A percentile compares a stretch with the other conserved stretches of the same genome.
Conservation (phyloP, 2,888 invertebrate genomes). For the Sarcophaga rosellei region DNA sequence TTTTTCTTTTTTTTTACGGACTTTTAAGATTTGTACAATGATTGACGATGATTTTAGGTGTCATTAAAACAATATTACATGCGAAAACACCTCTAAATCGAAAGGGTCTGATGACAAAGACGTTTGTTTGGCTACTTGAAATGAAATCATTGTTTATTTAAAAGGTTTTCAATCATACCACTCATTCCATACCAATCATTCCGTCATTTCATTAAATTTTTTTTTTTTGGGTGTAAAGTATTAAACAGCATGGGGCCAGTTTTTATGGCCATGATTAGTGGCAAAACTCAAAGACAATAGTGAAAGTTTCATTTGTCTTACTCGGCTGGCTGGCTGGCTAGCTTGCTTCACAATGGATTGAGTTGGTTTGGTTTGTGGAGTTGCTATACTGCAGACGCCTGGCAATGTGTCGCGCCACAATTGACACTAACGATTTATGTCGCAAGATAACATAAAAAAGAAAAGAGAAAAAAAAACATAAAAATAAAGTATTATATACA, state of each 20-base stretch:
- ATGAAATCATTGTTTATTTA: constrained; percentile 51
- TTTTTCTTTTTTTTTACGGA: constrained; percentile 22
- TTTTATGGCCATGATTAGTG: constrained; percentile 56
- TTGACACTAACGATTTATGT: constrained; percentile 66
- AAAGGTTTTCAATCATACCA: constrained; percentile 60
- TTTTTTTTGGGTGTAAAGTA: constrained; percentile 15
- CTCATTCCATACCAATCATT: background rate
- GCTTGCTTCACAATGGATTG: no score
- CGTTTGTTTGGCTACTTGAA: constrained; percentile 35
- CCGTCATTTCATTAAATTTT: background rate
- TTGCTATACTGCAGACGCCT: constrained; percentile 51
- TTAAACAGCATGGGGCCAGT: constrained; percentile 46
- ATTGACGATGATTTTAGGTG: constrained; percentile 77
- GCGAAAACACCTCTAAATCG: constrained; percentile 24
- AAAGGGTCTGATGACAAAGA: constrained; percentile 47
- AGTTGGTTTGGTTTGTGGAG: background rate
- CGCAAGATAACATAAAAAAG: constrained; percentile 50
- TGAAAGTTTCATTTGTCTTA: background rate
- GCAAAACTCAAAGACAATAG: constrained; percentile 31
- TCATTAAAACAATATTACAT: constrained; percentile 72
- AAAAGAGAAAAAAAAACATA: constrained; percentile 46
- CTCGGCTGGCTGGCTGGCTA: no score
- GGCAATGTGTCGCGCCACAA: constrained; percentile 60
- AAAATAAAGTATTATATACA: constrained; percentile 3
- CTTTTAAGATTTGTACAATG: constrained; percentile 71